Conservation (phyloP, 2,888 invertebrate genomes). For the Melinaea menophilus region DNA sequence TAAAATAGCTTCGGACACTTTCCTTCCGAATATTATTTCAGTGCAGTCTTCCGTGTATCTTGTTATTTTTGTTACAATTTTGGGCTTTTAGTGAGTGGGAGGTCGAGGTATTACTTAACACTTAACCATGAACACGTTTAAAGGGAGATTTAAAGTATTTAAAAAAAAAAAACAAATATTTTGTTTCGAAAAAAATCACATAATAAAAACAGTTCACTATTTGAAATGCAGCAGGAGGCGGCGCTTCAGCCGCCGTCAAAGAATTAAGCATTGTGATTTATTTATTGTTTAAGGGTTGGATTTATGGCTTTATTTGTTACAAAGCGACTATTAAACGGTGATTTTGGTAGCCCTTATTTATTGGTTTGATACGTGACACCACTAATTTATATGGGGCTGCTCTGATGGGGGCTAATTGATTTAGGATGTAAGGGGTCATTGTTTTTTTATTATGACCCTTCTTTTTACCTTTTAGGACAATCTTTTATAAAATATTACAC, state of each 20-base stretch:
- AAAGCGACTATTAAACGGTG: slow-evolving; percentile 56
- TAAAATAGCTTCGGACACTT: slow-evolving; percentile 7
- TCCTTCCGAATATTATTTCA: slow-evolving; percentile 30
- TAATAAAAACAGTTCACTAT: no score
- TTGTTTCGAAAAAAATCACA: no score
- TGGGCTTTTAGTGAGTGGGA: slow-evolving; percentile 1
- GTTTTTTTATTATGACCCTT: background rate
- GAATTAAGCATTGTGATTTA: slow-evolving; percentile 16
- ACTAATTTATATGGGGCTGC: slow-evolving; percentile 15
- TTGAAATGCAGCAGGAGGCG: background rate
- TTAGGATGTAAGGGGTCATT: background rate
- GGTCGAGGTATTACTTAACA: background rate
- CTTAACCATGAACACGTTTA: background rate
- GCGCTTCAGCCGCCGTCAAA: background rate
- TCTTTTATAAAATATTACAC: no score
- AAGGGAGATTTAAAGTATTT: no score
- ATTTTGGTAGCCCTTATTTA: slow-evolving; percentile 40
- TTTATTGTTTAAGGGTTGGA: slow-evolving; percentile 41
- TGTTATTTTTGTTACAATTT: slow-evolving; percentile 16
- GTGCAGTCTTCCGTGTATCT: slow-evolving; percentile 26
- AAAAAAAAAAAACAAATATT: no score
- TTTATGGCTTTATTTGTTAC: slow-evolving; percentile 69
- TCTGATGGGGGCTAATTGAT: slow-evolving; percentile 12
- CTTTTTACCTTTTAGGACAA: background rate
- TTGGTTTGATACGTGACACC: slow-evolving; percentile 29